These are phyloP conservation scores for Luidia sarsii DNA, from an alignment of 53 echinoderm and acorn worm species.

Conservation along the genomic window DNA sequence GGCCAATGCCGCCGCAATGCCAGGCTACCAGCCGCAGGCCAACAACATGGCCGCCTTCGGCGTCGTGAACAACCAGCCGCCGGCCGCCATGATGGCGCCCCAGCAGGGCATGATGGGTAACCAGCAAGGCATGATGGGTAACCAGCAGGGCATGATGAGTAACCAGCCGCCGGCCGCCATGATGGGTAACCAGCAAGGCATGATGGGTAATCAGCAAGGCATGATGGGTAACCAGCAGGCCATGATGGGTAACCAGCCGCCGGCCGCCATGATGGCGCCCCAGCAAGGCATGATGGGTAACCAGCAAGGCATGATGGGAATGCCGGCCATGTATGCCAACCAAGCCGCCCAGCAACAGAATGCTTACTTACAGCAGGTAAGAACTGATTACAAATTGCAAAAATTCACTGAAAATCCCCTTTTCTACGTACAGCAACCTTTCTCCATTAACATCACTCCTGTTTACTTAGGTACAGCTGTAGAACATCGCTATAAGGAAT, in stretches of 20 bases:
- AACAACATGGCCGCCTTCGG: conserved; percentile 9
- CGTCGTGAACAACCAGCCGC: conserved; percentile 24
- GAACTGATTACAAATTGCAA: neutral
- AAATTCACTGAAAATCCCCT: too few relatives aligned
- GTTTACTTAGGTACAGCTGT: too few relatives aligned
- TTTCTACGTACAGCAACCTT: too few relatives aligned
- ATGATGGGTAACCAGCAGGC: conserved; percentile 38
- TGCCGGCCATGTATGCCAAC: conserved; percentile 12
- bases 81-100: conserved; percentile 20
- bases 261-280: conserved; percentile 43
- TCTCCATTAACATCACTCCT: too few relatives aligned
- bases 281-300: conserved; percentile 35
- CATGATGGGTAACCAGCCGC: conserved; percentile 48
- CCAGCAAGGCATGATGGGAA: conserved; percentile 53
- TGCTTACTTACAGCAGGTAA: conserved; percentile 58
- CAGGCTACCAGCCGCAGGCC: conserved; percentile 19
- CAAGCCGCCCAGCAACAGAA: conserved; percentile 49
- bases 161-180: conserved; percentile 37
- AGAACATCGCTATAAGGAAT: too few relatives aligned
- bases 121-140: conserved; percentile 47
- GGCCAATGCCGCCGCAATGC: neutral
- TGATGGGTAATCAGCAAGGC: conserved; percentile 27
- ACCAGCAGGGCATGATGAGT: conserved; percentile 21
- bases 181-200: conserved; percentile 15
- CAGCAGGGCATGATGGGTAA: conserved; percentile 25